A percentile compares a stretch with the other conserved stretches of the same genome.
These are phyloP conservation scores for Pachyrhynchus sulphureomaculatus DNA, from an alignment of 1,140 invertebrate species.

Conservation along the genomic window DNA sequence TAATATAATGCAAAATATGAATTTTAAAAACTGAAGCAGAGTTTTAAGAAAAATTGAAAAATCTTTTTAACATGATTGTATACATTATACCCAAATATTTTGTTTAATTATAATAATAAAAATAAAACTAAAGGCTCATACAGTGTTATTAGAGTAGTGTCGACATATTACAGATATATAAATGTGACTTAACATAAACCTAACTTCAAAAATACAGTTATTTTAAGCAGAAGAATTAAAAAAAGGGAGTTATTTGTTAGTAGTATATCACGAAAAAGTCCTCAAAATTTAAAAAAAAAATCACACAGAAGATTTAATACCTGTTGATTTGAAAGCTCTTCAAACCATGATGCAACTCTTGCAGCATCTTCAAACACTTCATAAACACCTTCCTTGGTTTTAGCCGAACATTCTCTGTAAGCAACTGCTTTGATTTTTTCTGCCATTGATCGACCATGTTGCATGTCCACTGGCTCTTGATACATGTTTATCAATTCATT, in stretches of 20 bases:
- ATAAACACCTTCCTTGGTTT: constrained; percentile 98
- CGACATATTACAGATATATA: constrained; percentile 1
- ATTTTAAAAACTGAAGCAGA: too few species aligned
- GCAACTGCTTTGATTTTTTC: constrained; percentile 99
- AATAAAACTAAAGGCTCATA: neutral
- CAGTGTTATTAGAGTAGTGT: constrained; percentile 10
- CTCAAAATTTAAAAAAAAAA: constrained; percentile 57
- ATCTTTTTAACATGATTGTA: too few species aligned
- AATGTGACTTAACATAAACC: neutral
- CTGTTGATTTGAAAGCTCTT: constrained; percentile 31
- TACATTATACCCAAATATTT: constrained; percentile 8
- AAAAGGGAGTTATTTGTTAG: constrained; percentile 39
- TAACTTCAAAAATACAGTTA: neutral
- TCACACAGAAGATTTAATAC: constrained; percentile 37
- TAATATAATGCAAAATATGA: too few species aligned
- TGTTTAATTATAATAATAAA: constrained; percentile 11
- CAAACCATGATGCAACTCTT: constrained; percentile 79
- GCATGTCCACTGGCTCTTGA: constrained; percentile 97
- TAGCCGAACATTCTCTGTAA: constrained; percentile 99
- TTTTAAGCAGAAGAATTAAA: constrained; percentile 15
- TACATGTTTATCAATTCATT: constrained; percentile 98
- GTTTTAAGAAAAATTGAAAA: too few species aligned
- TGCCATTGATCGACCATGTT: constrained; percentile 96
- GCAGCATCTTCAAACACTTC: constrained; percentile 99
- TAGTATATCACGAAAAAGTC: constrained; percentile 42